Conservation (phyloP, 1,140 invertebrate species). For the Neotoxoptera formosana region DNA sequence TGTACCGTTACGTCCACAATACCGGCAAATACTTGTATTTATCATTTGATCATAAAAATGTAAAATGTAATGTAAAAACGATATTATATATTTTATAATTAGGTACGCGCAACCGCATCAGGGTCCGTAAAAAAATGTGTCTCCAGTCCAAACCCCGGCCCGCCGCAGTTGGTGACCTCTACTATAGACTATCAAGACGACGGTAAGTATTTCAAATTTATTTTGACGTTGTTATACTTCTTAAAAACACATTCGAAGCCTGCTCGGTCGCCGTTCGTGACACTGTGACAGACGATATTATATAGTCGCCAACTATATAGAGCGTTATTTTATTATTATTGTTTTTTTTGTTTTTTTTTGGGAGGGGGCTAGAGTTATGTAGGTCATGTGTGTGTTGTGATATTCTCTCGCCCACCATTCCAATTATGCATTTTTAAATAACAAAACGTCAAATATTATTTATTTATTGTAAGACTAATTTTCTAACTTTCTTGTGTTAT, state of each 20-base stretch:
- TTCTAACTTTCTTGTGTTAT: background rate
- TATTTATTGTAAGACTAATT: constrained; percentile 3
- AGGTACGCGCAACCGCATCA: too few species aligned
- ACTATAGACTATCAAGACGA: background rate
- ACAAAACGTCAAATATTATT: constrained; percentile 11
- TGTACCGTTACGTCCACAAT: too few species aligned
- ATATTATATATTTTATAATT: too few species aligned
- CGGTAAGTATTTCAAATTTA: background rate
- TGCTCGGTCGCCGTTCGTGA: background rate
- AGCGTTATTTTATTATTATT: too few species aligned
- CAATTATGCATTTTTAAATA: constrained; percentile 3
- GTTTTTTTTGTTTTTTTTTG: background rate
- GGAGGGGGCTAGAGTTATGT: background rate
- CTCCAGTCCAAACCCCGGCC: too few species aligned
- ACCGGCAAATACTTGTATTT: too few species aligned
- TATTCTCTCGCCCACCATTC: background rate
- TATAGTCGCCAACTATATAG: background rate
- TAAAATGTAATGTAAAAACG: too few species aligned
- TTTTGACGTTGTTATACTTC: background rate
- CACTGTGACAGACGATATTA: background rate
- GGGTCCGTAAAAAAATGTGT: too few species aligned
- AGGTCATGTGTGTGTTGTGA: background rate
- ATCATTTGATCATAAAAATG: too few species aligned
- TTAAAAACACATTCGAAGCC: background rate
- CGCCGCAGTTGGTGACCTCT: too few species aligned